A percentile compares a stretch with the other conserved stretches of the same genome.
phyloP scores from a whole-genome alignment of 2,797 vertebrate species.

The Cossypha heuglini region DNA sequence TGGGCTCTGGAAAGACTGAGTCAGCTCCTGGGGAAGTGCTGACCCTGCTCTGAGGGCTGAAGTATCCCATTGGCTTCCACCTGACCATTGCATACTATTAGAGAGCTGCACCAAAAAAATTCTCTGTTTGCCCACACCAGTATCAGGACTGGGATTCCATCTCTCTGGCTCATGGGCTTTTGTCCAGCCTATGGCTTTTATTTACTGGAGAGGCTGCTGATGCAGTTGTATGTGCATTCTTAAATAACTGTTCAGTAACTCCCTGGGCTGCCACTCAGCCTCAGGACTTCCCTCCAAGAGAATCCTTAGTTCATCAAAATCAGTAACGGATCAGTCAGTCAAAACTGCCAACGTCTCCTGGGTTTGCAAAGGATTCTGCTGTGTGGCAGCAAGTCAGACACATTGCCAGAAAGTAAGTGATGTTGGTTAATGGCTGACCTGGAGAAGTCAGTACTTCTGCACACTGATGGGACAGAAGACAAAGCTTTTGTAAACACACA shows the following conservation, averaged over 20 bases:
- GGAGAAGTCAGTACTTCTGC: background rate
- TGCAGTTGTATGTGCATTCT: rapidly evolving
- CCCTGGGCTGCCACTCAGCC: background rate
- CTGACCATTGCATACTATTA: background rate
- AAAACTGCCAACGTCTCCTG: background rate
- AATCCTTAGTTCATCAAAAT: background rate
- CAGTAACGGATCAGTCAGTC: background rate
- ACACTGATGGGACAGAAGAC: background rate
- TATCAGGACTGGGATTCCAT: background rate
- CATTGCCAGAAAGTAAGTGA: background rate
- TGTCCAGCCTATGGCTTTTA: background rate
- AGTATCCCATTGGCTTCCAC: background rate
- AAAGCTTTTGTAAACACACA: background rate
- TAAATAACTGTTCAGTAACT: background rate
- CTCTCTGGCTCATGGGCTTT: background rate
- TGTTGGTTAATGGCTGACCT: background rate
- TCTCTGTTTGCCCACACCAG: background rate
- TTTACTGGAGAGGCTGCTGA: background rate
- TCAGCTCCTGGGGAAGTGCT: background rate
- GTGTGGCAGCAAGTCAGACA: background rate
- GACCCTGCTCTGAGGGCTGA: background rate
- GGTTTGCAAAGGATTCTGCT: background rate
- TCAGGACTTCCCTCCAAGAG: background rate
- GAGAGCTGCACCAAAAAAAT: background rate
- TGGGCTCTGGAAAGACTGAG: rapidly evolving